Conservation (phyloP, 2,888 invertebrate genomes). For the Philereme vetulata region DNA sequence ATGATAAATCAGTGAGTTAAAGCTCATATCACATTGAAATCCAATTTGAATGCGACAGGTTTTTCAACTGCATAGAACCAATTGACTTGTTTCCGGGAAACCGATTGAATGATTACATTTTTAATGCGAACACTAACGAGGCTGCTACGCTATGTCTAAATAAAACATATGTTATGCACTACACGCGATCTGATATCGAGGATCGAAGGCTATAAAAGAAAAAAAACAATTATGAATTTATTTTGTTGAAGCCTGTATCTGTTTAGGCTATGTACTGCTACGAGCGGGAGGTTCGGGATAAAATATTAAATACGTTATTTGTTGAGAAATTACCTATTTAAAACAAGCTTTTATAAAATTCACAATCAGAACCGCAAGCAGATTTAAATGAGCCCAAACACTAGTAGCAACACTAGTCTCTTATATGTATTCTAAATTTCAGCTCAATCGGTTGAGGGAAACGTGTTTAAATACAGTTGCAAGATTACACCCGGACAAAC, state of each 20-base stretch:
- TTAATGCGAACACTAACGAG: constrained; percentile 56
- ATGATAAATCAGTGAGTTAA: neutral
- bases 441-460: no score
- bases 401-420: no score
- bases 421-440: no score
- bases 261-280: no score
- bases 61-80: constrained; percentile 42
- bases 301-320: no score
- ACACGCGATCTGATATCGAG: constrained; percentile 48
- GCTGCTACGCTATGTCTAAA: constrained; percentile 42
- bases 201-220: constrained; percentile 13
- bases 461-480: no score
- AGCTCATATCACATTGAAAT: constrained; percentile 3
- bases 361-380: no score
- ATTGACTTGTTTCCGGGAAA: constrained; percentile 69
- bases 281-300: no score
- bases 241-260: constrained; percentile 2
- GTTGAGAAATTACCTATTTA: no score
- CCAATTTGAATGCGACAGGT: constrained; percentile 4
- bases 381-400: no score
- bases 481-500: no score
- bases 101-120: constrained; percentile 70
- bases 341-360: no score
- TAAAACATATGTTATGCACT: constrained; percentile 51
- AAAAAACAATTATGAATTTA: constrained; percentile 3